phyloP scores from a whole-genome alignment of 2,888 invertebrate genomes.

The Acanthoscelides obtectus region DNA sequence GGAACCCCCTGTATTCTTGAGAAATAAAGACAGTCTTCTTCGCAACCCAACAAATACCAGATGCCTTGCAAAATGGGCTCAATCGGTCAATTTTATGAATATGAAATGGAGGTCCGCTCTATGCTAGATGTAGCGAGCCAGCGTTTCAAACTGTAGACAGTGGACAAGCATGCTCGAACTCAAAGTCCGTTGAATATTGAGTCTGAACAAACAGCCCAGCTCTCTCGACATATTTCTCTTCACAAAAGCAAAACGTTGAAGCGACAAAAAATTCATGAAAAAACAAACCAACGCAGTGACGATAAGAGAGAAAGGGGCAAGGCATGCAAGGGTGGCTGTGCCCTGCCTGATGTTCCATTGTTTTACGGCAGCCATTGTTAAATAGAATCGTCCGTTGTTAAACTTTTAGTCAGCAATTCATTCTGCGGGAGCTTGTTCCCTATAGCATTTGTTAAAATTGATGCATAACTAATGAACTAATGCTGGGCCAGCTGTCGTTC shows the following conservation, averaged over 20 bases:
- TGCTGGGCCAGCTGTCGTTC: background rate
- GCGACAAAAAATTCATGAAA: conserved; percentile 24
- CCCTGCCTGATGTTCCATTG: conserved; percentile 23
- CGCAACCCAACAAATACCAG: too few relatives aligned
- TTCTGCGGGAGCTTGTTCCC: conserved; percentile 17
- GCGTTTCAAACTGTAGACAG: background rate
- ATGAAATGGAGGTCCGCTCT: too few relatives aligned
- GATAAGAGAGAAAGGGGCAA: conserved; percentile 19
- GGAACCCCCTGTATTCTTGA: too few relatives aligned
- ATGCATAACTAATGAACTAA: conserved; percentile 32
- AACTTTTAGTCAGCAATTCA: conserved; percentile 14
- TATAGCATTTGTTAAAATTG: conserved; percentile 35
- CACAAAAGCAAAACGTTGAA: conserved; percentile 18
- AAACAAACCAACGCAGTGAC: conserved; percentile 13
- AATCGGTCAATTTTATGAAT: too few relatives aligned
- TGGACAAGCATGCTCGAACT: too few relatives aligned
- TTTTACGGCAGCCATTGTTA: conserved; percentile 29
- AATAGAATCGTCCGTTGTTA: conserved; percentile 16
- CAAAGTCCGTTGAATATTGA: conserved; percentile 14
- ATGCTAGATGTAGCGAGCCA: too few relatives aligned
- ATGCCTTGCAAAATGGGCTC: too few relatives aligned
- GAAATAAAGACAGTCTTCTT: too few relatives aligned
- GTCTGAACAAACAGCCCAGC: conserved; percentile 13
- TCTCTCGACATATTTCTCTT: conserved; percentile 9
- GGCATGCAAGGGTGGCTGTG: conserved; percentile 24